Conservation (phyloP, 2,113 vertebrate genomes). For the Loxodonta africana region DNA sequence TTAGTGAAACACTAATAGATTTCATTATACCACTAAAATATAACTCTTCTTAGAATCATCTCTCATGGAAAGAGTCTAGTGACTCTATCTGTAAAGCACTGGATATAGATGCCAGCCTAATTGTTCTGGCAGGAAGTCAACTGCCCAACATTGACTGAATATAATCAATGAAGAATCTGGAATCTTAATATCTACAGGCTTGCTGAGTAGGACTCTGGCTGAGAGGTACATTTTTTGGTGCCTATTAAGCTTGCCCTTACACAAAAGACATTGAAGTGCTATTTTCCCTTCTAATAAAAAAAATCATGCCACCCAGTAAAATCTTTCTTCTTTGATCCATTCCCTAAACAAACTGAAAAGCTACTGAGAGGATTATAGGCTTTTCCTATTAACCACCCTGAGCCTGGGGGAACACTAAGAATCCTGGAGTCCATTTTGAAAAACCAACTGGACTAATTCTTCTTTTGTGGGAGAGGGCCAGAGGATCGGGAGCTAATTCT, state of each 20-base stretch:
- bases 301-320: conserved; percentile 60
- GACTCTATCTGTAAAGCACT: neutral
- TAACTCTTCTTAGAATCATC: conserved; percentile 2
- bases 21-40: neutral
- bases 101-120: neutral
- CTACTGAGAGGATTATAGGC: conserved; percentile 64
- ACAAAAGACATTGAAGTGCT: conserved; percentile 63
- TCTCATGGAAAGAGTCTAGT: neutral
- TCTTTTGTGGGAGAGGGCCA: conserved; percentile 60
- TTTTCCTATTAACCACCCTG: conserved; percentile 64
- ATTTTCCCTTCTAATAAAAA: conserved; percentile 54
- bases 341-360: conserved; percentile 76
- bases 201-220: conserved; percentile 16
- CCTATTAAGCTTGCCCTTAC: neutral
- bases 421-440: conserved; percentile 74
- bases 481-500: conserved; percentile 11
- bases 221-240: conserved; percentile 14
- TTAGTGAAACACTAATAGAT: neutral
- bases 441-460: conserved; percentile 77
- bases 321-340: conserved; percentile 71
- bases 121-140: conserved; percentile 1
- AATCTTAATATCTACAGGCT: neutral
- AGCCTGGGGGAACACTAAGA: conserved; percentile 60
- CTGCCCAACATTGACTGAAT: neutral
- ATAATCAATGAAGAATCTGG: conserved; percentile 19